These are phyloP conservation scores for Deroplatys truncata DNA, from an alignment of 2,888 invertebrate genomes.

Conservation along the genomic window DNA sequence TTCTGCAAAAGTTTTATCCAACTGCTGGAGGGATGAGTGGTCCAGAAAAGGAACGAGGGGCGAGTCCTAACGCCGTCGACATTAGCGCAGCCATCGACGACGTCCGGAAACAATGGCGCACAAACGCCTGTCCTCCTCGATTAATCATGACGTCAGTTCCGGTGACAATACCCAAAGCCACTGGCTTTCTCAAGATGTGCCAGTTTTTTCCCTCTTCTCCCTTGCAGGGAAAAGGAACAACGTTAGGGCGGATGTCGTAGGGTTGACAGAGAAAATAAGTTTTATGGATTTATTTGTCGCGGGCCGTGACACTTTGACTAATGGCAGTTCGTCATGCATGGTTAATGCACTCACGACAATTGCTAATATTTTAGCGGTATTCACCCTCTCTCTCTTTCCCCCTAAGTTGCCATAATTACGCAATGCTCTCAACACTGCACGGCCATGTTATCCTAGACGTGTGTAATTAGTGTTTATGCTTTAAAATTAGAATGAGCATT, in stretches of 20 bases:
- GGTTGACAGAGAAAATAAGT: slow-evolving; percentile 13
- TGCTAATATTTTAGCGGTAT: slow-evolving; percentile 12
- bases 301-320: slow-evolving; percentile 11
- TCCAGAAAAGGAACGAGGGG: neutral
- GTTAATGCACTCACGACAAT: slow-evolving; percentile 14
- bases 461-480: neutral
- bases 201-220: neutral
- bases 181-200: slow-evolving; percentile 3
- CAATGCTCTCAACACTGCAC: neutral
- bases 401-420: neutral
- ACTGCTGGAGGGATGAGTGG: neutral
- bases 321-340: slow-evolving; percentile 9
- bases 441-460: neutral
- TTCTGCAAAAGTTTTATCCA: neutral
- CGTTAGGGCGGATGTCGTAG: neutral
- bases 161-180: slow-evolving; percentile 16
- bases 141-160: slow-evolving; percentile 25
- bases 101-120: slow-evolving; percentile 9
- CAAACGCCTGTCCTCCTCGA: slow-evolving; percentile 6
- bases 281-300: slow-evolving; percentile 15
- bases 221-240: neutral
- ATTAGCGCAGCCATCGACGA: neutral
- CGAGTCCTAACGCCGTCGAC: neutral
- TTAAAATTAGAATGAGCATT: neutral
- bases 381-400: neutral